phyloP scores from a whole-genome alignment of 2,888 invertebrate species.

The Agonopterix subpropinquella region DNA sequence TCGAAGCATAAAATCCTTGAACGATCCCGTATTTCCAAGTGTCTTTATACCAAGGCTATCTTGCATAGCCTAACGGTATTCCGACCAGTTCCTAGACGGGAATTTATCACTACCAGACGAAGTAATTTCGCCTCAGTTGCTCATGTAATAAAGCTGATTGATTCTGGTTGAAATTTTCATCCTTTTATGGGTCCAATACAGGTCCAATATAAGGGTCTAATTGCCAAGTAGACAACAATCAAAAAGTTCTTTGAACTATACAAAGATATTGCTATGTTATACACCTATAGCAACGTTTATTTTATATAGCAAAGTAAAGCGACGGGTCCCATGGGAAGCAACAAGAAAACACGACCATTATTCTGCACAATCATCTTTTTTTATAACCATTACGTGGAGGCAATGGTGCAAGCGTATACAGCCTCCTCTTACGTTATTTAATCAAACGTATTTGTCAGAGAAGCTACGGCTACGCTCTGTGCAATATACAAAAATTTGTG shows the following conservation, averaged over 20 bases:
- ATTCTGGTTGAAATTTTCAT: conserved; percentile 4
- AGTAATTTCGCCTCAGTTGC: too few species aligned
- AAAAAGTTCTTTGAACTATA: neutral
- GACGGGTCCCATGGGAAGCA: conserved; percentile 3
- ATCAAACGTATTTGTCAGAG: conserved; percentile 28
- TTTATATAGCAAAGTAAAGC: neutral
- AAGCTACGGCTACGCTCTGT: too few species aligned
- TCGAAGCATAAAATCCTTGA: neutral
- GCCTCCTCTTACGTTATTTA: conserved; percentile 29
- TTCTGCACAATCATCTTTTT: conserved; percentile 18
- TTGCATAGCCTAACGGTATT: conserved; percentile 20
- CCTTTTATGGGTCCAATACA: conserved; percentile 1
- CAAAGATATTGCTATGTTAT: neutral
- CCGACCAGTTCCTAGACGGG: conserved; percentile 24
- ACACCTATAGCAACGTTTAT: neutral
- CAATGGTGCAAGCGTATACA: conserved; percentile 24
- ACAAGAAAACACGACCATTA: conserved; percentile 10
- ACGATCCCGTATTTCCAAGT: conserved; percentile 14
- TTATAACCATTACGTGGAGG: conserved; percentile 28
- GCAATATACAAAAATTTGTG: too few species aligned
- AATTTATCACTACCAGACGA: conserved; percentile 14
- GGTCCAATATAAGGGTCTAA: neutral
- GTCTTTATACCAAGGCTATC: conserved; percentile 6
- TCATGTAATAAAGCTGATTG: too few species aligned
- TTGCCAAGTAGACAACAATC: neutral